Percentiles rank a stretch among this genome's conserved stretches.
Conservation (phyloP, 2,113 vertebrate species). For the Lagenorhynchus albirostris region DNA sequence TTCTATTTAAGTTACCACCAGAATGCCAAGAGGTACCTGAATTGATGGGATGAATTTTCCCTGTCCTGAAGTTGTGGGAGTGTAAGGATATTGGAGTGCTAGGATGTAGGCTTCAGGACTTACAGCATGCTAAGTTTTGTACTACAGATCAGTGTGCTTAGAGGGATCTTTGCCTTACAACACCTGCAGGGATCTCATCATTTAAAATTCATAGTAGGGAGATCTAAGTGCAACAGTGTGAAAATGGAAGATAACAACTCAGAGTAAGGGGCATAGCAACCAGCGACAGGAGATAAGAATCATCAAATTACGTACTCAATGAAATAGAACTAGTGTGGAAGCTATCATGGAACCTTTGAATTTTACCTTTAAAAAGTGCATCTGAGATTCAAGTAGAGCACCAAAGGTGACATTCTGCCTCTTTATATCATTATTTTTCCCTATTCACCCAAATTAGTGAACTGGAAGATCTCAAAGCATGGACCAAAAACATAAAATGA, state of each 20-base stretch:
- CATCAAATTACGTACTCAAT: background rate
- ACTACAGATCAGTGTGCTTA: background rate
- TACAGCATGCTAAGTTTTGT: background rate
- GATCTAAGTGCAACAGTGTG: background rate
- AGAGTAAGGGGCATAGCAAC: background rate
- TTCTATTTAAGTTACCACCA: background rate
- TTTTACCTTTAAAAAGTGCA: conserved; percentile 7
- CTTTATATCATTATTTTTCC: background rate
- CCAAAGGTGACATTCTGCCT: background rate
- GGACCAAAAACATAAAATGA: background rate
- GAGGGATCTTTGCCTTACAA: background rate
- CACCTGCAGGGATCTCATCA: background rate
- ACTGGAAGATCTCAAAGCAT: background rate
- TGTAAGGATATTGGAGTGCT: background rate
- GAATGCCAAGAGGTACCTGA: background rate
- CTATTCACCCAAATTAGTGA: background rate
- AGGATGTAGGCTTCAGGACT: background rate
- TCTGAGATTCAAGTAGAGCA: background rate
- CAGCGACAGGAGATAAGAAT: background rate
- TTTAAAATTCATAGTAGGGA: background rate
- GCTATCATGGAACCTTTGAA: background rate
- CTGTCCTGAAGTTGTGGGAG: background rate
- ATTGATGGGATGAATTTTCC: background rate
- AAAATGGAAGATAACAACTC: background rate
- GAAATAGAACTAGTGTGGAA: background rate